Evolutionary conservation across 2,888 invertebrate species (phyloP).

Genomic region (Spodoptera picta): DNA sequence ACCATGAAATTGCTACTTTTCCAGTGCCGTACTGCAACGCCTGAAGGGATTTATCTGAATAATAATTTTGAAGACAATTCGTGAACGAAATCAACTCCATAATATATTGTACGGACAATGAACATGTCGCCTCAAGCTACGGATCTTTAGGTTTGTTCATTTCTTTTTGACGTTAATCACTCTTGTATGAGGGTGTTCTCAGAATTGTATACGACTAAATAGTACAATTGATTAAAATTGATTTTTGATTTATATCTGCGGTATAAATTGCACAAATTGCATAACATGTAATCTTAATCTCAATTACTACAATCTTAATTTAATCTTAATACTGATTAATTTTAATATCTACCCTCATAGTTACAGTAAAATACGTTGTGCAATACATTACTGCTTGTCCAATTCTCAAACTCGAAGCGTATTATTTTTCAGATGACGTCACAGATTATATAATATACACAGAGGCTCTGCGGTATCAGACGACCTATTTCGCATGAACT

Average conservation of each 20-base stretch:
- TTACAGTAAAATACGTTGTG: too few species aligned
- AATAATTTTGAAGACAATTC: conserved; percentile 32
- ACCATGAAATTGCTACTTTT: conserved; percentile 58
- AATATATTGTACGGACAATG: not conserved
- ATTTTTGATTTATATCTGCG: too few species aligned
- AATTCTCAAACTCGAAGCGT: not conserved
- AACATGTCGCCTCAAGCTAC: not conserved
- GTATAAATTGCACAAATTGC: too few species aligned
- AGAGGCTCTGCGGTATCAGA: conserved; percentile 15
- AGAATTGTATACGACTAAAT: too few species aligned
- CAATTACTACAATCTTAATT: too few species aligned
- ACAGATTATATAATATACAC: conserved; percentile 3
- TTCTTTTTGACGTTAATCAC: too few species aligned
- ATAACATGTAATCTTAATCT: too few species aligned
- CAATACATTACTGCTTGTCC: not conserved
- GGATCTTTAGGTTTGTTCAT: too few species aligned
- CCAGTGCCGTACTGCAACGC: conserved; percentile 20
- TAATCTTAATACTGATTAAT: too few species aligned
- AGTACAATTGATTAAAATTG: too few species aligned
- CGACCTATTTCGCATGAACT: conserved; percentile 12
- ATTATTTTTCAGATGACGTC: conserved; percentile 9
- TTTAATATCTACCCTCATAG: too few species aligned
- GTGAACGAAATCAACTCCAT: conserved; percentile 13
- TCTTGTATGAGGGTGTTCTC: too few species aligned
- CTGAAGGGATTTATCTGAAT: conserved; percentile 25